Evolutionary conservation across 2,113 vertebrate genomes (phyloP), one percentile per base, ranked within the genome.

Genomic region (Empidonax traillii): DNA sequence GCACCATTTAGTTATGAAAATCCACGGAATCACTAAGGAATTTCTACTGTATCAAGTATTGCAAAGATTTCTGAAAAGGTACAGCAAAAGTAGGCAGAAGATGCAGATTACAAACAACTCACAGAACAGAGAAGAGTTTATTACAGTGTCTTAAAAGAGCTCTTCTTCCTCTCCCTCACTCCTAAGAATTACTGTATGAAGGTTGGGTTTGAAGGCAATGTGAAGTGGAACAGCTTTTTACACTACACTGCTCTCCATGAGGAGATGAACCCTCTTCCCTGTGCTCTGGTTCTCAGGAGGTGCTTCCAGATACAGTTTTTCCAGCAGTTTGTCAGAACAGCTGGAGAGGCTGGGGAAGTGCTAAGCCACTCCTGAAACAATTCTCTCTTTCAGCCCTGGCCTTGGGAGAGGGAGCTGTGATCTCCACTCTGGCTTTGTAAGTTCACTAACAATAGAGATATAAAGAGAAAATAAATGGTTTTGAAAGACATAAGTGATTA

Each of bases 1-100:
- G 95, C 94, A 95, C 92, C 94, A 89, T 86, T 92, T 83, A 93
- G 90, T 92, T 88, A 68, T 86, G 58, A 94, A 93, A 93, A 85
- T 93, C 83, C 92, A 90, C 46, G 73, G 88, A 87, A 75, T 85
- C 88, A 46, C 88, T 81, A 86, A 78, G 73, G 86, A 88, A 65
- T 81, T 92, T 88, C 90, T 90, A 65, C 88, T 33, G 8, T 76
- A 69, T 90, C 86, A 87, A 92, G 77, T 95, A 92, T 74, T 90
- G 69, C 92, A 94, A 66, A 90, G 80, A 47, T n/a, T 90, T 87
- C 76, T 75, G 62, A 85, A 90, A 90, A 92, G 62, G 90, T 93
- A 96, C 88, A 96, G 79, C 85, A 93, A 88, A 94, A 88, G 63
- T 77, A 94, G 75, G 79, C 67, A 88, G 73, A 86, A 86, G 93